phyloP scores from a whole-genome alignment of 2,113 vertebrate genomes.

The Opisthocomus hoazin region DNA sequence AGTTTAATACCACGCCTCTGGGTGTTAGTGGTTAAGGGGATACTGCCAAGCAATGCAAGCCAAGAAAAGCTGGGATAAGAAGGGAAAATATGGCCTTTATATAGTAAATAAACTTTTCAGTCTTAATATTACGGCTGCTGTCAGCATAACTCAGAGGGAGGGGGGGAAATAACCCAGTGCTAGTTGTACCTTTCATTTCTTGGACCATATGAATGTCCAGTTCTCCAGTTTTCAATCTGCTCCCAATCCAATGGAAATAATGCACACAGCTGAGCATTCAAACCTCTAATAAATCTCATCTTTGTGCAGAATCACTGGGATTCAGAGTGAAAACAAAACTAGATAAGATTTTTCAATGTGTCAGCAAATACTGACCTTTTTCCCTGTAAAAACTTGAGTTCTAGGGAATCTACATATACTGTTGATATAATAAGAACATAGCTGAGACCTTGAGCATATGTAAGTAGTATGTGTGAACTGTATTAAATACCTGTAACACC shows the following conservation, averaged over 20 bases:
- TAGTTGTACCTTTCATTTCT: slow-evolving; percentile 8
- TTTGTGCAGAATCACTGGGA: background rate
- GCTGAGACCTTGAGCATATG: background rate
- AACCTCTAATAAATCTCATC: background rate
- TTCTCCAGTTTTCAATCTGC: background rate
- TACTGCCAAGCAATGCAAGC: slow-evolving; percentile 46
- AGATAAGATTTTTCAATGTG: background rate
- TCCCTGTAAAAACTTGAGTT: background rate
- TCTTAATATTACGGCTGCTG: background rate
- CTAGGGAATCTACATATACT: background rate
- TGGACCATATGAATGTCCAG: background rate
- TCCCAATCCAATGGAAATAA: background rate
- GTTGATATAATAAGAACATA: background rate
- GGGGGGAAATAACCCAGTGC: background rate
- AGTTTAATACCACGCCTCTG: slow-evolving; percentile 48
- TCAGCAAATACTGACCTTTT: background rate
- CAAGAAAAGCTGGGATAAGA: slow-evolving; percentile 54
- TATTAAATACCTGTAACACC: background rate
- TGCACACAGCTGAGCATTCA: background rate
- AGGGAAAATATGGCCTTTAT: slow-evolving; percentile 17
- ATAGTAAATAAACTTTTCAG: slow-evolving; percentile 40
- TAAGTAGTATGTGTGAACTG: background rate
- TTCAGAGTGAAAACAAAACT: background rate
- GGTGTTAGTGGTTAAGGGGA: slow-evolving; percentile 51
- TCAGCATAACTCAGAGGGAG: background rate